Evolutionary conservation across 2,888 invertebrate genomes (phyloP), one percentile per base, ranked within the genome.

Genomic region (Drosophila neonasuta): DNA sequence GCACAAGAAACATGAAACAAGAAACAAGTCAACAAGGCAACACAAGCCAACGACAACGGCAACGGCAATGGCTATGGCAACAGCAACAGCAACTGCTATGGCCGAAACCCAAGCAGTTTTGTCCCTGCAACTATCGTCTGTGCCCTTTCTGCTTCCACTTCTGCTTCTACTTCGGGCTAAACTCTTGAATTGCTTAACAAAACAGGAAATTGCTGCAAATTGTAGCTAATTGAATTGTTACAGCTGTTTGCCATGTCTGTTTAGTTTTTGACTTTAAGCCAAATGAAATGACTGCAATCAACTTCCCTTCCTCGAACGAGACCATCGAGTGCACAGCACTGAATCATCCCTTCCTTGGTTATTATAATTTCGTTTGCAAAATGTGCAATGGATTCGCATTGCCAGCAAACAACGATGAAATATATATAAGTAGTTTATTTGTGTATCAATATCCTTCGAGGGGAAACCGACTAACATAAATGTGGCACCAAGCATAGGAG

Each of bases 151-250:
- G 17, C 17, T 15, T 7, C 17, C 3, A 44, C 54, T 56, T 24
- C 24, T 24, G 6, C 24, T 24, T 10, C 13, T 39, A 44, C 54
- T 30, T 61, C 45, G 61, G 55, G 74, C 73, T 72, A 72, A 68
- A 71, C 61, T 80, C 67, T 86, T 77, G 79, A 83, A 83, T 86
- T 83, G 80, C 77, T 84, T 74, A 78, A 82, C 85, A 77, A 80
- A 86, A 86, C 80, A 86, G 87, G 88, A 87, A 88, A 86, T 84
- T 88, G 88, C 80, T 75, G 79, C 87, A 89, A 89, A 88, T 89
- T 89, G 86, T 79, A 85, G 86, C 88, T 89, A 89, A 89, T 89
- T 89, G 86, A 88, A 89, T 89, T 89, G 88, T 89, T 89, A 85
- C 76, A 73, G 70, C 80, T 71, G 59, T 74, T 74, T 71, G 73